Percentiles rank a stretch among this genome's conserved stretches.
phyloP scores from a whole-genome alignment of 2,888 invertebrate species.

The Polymixis flavicincta region DNA sequence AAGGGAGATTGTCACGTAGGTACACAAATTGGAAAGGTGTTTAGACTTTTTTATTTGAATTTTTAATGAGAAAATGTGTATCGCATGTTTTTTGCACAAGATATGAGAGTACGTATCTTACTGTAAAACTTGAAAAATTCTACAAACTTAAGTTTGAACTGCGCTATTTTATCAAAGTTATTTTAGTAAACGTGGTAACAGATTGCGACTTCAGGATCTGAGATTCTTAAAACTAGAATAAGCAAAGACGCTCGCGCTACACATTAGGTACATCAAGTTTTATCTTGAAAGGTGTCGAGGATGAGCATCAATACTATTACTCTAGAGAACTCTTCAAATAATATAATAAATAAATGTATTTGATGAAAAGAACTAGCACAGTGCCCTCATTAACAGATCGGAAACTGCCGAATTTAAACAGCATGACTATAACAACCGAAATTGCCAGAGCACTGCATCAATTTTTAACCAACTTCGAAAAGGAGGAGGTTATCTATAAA shows the following conservation, averaged over 20 bases:
- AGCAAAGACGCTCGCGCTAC: constrained; percentile 12
- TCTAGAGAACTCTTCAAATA: neutral
- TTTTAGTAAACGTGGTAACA: constrained; percentile 39
- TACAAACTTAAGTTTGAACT: constrained; percentile 37
- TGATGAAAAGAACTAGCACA: no score
- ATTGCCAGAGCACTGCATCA: no score
- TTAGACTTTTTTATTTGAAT: neutral
- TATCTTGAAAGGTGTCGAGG: neutral
- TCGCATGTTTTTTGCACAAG: constrained; percentile 6
- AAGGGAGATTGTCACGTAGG: constrained; percentile 21
- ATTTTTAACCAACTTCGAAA: no score
- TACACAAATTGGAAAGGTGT: constrained; percentile 15
- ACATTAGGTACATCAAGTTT: constrained; percentile 6
- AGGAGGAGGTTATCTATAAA: no score
- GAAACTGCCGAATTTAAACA: no score
- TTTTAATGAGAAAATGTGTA: constrained; percentile 25
- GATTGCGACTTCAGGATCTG: constrained; percentile 31
- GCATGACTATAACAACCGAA: no score
- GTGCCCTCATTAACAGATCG: no score
- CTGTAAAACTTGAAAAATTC: constrained; percentile 31
- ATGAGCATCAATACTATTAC: no score
- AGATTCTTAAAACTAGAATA: constrained; percentile 27
- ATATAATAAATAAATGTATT: neutral
- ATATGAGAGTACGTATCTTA: constrained; percentile 8
- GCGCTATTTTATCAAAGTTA: constrained; percentile 44